Evolutionary conservation across 2,888 invertebrate species (phyloP), one percentile per base, ranked within the genome.

Genomic region (Tetramorium bicarinatum): DNA sequence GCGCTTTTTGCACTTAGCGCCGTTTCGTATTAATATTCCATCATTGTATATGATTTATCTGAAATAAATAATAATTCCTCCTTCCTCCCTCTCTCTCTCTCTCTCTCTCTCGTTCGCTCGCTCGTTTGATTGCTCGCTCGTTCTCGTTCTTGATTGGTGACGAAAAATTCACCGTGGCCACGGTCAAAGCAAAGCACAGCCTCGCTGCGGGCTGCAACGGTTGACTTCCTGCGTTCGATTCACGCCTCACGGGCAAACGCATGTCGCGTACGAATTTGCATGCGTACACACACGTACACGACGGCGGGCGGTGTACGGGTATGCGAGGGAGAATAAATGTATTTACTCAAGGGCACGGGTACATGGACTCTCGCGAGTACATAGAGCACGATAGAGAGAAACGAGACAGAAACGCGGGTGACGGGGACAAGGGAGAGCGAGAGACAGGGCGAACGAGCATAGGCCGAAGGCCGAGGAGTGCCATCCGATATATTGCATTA

Each of bases 401-500:
- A 66, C 83, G 83, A 83, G 72, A 49, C 62, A 67, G 38, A 72
- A 44, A 80, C n/a, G 52, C 62, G 56, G 72, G 29, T 18, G 59
- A 21, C 56, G 29, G 54, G 54, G 34, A 54, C 15, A n/a, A n/a
- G 52, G 21, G 75, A 61, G 47, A 64, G 47, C 80, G 81, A 41
- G 74, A 52, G 89, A 83, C 69, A 81, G 85, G 82, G 59, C n/a
- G 66, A 67, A 75, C 76, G 61, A 75, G 69, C 82, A 69, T 81
- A 83, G 84, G 86, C 88, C 83, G 86, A 87, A 87, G 84, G 88
- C 85, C 87, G 84, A 82, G 83, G 85, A 88, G 89, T 86, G 86
- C 82, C 87, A 89, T 88, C 88, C 87, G 89, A 90, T 91, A 91
- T 92, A 92, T 93, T 88, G 90, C 91, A 88, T 92, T 93, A 91